phyloP scores from a whole-genome alignment of 2,113 vertebrate genomes.

The Ranitomeya variabilis region DNA sequence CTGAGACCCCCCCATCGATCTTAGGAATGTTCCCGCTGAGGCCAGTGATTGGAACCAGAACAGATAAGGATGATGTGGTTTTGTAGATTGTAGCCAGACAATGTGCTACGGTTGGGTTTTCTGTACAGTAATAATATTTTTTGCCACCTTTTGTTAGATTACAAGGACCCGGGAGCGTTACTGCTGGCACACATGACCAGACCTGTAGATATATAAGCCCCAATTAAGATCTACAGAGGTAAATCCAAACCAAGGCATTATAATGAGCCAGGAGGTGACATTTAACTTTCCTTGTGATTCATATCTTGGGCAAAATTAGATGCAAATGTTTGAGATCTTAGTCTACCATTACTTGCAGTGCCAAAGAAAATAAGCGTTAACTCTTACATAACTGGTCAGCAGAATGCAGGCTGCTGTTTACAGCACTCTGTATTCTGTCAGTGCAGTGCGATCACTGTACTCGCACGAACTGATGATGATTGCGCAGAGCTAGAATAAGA shows the following conservation, averaged over 20 bases:
- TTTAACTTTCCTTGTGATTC: constrained; percentile 22
- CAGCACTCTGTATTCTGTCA: neutral
- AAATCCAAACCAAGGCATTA: neutral
- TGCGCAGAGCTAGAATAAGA: neutral
- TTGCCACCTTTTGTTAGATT: no score
- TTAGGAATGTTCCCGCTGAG: no score
- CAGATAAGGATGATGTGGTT: no score
- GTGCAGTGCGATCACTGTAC: neutral
- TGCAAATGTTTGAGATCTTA: neutral
- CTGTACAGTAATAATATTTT: no score
- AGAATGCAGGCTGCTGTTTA: neutral
- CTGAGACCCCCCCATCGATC: no score
- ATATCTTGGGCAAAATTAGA: neutral
- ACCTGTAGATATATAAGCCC: neutral
- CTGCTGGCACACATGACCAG: neutral
- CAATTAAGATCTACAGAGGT: neutral
- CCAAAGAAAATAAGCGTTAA: neutral
- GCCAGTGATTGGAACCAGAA: no score
- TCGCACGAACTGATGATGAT: no score
- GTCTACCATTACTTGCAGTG: neutral
- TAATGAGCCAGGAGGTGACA: neutral
- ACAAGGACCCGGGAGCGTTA: neutral
- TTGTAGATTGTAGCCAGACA: no score
- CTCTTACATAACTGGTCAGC: neutral
- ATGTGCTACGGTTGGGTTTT: no score